Percentiles rank a stretch among this genome's conserved stretches.
These are phyloP conservation scores for Diglossa cyanea DNA, from an alignment of 2,797 vertebrate genomes.

Conservation along the genomic window DNA sequence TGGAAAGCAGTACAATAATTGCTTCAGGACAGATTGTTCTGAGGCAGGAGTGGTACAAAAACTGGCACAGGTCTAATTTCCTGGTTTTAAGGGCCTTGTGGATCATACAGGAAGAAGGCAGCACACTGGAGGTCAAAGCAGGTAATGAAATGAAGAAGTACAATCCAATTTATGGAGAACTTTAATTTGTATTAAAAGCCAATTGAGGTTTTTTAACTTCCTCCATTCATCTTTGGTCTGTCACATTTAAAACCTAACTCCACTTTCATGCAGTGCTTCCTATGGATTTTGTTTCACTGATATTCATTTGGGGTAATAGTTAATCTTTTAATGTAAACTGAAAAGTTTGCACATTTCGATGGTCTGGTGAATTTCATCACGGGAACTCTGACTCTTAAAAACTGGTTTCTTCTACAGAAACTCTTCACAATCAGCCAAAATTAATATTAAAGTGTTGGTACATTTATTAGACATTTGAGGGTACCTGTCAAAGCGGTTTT, in stretches of 20 bases:
- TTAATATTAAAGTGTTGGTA: background rate
- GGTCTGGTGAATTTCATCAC: background rate
- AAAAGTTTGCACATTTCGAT: background rate
- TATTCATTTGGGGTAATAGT: background rate
- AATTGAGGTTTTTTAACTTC: background rate
- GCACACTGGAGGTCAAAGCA: background rate
- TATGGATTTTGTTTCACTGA: background rate
- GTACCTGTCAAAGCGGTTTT: background rate
- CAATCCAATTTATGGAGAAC: background rate
- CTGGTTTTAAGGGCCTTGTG: background rate
- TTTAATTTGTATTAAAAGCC: background rate
- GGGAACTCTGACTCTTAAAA: background rate
- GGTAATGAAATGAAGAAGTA: background rate
- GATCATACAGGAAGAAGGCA: background rate
- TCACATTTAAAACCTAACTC: background rate
- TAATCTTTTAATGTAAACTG: background rate
- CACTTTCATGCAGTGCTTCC: background rate
- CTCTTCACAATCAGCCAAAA: background rate
- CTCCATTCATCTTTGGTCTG: background rate
- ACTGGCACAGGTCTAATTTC: background rate
- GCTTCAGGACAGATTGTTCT: background rate
- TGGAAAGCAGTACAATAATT: background rate
- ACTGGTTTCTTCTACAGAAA: background rate
- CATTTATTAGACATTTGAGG: background rate
- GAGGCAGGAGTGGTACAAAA: background rate